Evolutionary conservation across 2,888 invertebrate genomes (phyloP), one percentile per base, ranked within the genome.

Genomic region (Chorisops tibialis): DNA sequence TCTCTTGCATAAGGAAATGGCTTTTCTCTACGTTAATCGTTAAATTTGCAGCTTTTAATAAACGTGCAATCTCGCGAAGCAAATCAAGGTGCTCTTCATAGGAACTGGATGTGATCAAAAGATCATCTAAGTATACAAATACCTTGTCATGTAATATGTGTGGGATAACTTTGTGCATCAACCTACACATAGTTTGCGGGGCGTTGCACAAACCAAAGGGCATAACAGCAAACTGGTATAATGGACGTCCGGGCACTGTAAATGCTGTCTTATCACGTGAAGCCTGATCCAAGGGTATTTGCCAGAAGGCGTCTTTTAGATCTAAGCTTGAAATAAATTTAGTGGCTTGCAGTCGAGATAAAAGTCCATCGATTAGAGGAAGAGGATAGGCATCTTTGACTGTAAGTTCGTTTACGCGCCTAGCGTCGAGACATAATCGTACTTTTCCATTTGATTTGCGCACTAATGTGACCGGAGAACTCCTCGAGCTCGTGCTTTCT

Each of bases 211-310:
- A 12, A 9, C 60, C 50, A 39, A 59, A 59, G n/a, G 48, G 59
- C 24, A 59, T 59, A 11, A 22, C 30, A 12, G 24, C 21, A 11
- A 48, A 48, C 3, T 48, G 48, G 16, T 48, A 48, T 6, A 48
- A 14, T 2, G 39, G 39, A 9, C 59, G 37, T 18, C 49, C 39
- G 9, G 38, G 71, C 5, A 70, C 68, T 0, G 68, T 49, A 38
- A 59, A 59, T 0, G 70, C 70, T 3, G 70, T 71, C 16, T 67
- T 63, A 6, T 68, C 67, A 14, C 51, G 48, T 1, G 66, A 65
- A 0, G 54, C 21, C 7, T 60, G 37, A 5, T 63, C 62, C 37
- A 72, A 18, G 4, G 66, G 65, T n/a, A 60, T 43, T 24, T 60
- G 41, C 60, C 60, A 48, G 21, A 48, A 60, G 0, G 69, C 69